phyloP scores from a whole-genome alignment of 2,113 vertebrate genomes.

The Anser brachyrhynchus region DNA sequence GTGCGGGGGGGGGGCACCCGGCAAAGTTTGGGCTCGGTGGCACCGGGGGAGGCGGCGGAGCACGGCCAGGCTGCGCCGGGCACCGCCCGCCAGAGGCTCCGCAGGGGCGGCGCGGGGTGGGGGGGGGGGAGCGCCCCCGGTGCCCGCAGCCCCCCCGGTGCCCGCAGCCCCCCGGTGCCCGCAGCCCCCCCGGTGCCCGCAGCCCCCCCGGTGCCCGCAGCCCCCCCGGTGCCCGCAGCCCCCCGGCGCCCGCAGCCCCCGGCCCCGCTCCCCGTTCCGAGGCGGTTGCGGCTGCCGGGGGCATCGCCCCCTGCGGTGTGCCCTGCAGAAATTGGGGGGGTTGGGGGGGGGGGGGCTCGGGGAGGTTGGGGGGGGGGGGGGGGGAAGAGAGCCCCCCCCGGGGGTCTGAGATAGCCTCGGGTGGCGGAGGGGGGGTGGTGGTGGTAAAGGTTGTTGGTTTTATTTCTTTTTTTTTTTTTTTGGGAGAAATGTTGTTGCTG shows the following conservation, averaged over 20 bases:
- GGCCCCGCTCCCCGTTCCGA: background rate
- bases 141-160: background rate
- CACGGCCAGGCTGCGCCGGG: background rate
- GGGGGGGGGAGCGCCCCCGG: background rate
- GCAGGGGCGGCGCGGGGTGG: background rate
- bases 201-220: too few species aligned
- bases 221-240: background rate
- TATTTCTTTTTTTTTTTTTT: too few species aligned
- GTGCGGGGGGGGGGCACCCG: background rate
- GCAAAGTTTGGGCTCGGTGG: background rate
- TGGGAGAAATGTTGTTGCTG: background rate
- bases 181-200: too few species aligned
- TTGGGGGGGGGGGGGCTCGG: background rate
- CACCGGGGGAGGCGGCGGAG: background rate
- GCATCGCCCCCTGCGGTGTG: background rate
- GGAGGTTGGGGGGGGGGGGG: too few species aligned
- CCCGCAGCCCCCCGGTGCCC: too few species aligned
- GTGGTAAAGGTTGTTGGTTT: too few species aligned
- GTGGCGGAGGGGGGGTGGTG: too few species aligned
- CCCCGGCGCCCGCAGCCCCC: too few species aligned
- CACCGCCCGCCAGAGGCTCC: background rate
- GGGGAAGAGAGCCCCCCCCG: too few species aligned
- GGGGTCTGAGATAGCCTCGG: background rate
- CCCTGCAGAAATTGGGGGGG: background rate
- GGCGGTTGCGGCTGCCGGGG: background rate